Evolutionary conservation across 2,888 invertebrate species (phyloP), one percentile per base, ranked within the genome.

Genomic region (Athalia circularis): DNA sequence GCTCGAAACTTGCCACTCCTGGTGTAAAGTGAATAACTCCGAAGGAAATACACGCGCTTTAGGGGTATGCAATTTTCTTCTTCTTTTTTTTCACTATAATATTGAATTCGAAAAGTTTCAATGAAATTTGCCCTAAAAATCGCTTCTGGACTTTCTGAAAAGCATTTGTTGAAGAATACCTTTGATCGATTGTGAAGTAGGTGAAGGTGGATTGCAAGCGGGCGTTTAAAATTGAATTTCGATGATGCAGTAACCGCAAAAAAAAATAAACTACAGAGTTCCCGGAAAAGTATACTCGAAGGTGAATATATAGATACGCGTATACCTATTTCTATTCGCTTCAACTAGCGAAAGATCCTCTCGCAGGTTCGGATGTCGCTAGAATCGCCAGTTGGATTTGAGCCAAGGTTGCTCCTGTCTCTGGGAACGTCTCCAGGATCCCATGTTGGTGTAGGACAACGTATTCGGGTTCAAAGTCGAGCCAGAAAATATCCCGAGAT

Each of bases 371-470:
- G 43, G 77, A 74, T 65, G 64, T 13, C 57, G 74, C 59, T 57
- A 75, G 78, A 78, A 81, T 79, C 79, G 43, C 79, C 64, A 45
- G 65, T 78, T 83, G 81, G 80, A 79, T 64, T 54, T 65, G 29
- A 45, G 80, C 81, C 82, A 83, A 79, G 57, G 57, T 8, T 70
- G 70, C 52, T 45, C 13, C 65, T 67, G 65, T 47, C 65, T 65
- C 57, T 47, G 65, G 65, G 45, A 65, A 77, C 67, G 15, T 77
- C 62, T 65, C 65, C 77, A 77, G 77, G 57, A 64, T 29, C 29
- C 29, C 59, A 61, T 62, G 29, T 52, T 43, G 59, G 47, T 8
- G 43, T 61, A 57, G 61, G 45, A 59, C 8, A 52, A 62, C 54
- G 50, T 29, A 29, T 29, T 61, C 43, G 62, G 75, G 50, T 29